Evolutionary conservation across 2,113 vertebrate genomes (phyloP), one percentile per base, ranked within the genome.

Genomic region (Gobiocypris rarus): DNA sequence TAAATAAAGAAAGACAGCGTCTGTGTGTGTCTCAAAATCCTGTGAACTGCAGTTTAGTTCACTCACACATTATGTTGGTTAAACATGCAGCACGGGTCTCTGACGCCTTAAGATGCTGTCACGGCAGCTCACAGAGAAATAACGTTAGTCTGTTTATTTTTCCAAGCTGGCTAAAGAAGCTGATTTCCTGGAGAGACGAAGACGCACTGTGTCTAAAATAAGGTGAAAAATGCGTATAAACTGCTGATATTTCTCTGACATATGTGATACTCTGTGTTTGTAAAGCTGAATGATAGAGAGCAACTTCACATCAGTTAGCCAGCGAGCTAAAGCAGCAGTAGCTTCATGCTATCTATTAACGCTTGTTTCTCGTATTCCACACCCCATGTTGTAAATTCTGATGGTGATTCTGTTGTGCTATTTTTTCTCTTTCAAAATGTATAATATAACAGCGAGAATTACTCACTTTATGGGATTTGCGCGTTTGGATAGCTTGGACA

Each of bases 401-500:
- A 50, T 22, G 2, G 28, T 80, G 59, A 78, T 19, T 61, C 22
- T 4, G 76, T 45, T 45, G 56, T 26, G 14, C n/a, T 67, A 50
- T 54, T 17, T 54, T 22, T 24, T 67, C 24, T 70, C 31, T 70
- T 43, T 63, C 45, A 67, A 41, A 75, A 71, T 34, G 9, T 52
- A 76, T 9, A 45, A 59, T 13, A 71, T 79, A 6, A 70, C 54
- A 26, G 80, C 89, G 82, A 74, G n/a, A 7, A 56, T 15, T 77
- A 95, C 94, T 94, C 90, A 94, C 94, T 94, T 86, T 92, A 82
- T 87, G 50, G 15, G 17, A 75, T 80, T 89, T 82, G 67, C 76
- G 63, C 83, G 88, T 52, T 91, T 88, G 71, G 89, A 73, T 87
- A 83, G 83, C 69, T 45, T 75, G 87, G 45, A 88, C 83, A 87